A percentile compares a stretch with the other conserved stretches of the same genome.
phyloP scores from a whole-genome alignment of 2,797 vertebrate genomes.

The Hyperoplus immaculatus region DNA sequence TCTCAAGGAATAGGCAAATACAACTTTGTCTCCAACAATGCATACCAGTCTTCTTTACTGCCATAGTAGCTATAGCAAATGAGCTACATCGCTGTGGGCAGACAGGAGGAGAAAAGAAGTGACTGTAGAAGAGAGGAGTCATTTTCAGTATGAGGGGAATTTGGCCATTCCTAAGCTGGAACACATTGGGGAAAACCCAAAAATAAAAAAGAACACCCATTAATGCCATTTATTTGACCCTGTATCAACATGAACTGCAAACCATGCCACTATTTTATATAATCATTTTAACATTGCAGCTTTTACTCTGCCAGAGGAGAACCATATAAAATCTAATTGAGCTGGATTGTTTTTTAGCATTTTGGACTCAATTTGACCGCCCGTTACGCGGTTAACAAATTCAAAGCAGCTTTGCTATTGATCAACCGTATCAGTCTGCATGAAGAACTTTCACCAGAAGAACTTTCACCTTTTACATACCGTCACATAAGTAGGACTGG shows the following conservation, averaged over 20 bases:
- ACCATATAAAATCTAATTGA: conserved; percentile 43
- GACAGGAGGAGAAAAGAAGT: neutral
- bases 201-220: conserved; percentile 33
- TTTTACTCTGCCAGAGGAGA: conserved; percentile 34
- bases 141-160: neutral
- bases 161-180: conserved; percentile 10
- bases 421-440: conserved; percentile 2
- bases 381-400: conserved; percentile 16
- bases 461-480: neutral
- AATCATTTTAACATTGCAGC: conserved; percentile 5
- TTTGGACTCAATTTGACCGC: conserved; percentile 40
- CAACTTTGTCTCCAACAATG: conserved; percentile 4
- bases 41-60: neutral
- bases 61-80: neutral
- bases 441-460: conserved; percentile 1
- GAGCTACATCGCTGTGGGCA: neutral
- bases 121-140: neutral
- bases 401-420: conserved; percentile 21
- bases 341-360: conserved; percentile 27
- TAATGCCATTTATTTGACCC: conserved; percentile 40
- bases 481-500: neutral
- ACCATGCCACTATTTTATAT: neutral
- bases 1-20: conserved; percentile 11
- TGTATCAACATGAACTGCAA: conserved; percentile 25
- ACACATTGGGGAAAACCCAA: conserved; percentile 8